Conservation (phyloP, 64 coral and sea anemone species). For the Platygyra sinensis region DNA sequence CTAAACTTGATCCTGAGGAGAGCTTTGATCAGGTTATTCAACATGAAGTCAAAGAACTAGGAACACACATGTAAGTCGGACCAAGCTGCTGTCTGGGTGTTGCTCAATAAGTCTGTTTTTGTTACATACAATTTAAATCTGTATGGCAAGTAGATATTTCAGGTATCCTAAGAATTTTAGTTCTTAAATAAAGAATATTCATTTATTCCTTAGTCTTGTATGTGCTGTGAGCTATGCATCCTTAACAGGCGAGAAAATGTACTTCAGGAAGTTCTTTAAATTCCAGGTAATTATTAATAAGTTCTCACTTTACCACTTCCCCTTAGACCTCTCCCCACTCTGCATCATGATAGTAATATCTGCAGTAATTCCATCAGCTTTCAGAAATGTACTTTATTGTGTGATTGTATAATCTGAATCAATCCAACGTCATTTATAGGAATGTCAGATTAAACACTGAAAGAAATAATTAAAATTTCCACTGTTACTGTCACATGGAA, state of each 20-base stretch:
- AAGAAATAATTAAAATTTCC: too few relatives aligned
- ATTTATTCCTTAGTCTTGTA: slow-evolving; percentile 65
- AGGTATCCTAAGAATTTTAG: background rate
- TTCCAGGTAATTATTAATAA: slow-evolving; percentile 81
- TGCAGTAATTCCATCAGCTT: too few relatives aligned
- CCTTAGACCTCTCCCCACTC: background rate
- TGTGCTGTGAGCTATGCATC: slow-evolving; percentile 96
- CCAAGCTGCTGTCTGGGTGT: too few relatives aligned
- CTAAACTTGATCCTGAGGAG: slow-evolving; percentile 89
- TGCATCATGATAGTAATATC: too few relatives aligned
- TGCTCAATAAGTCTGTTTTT: background rate
- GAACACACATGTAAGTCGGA: slow-evolving; percentile 85
- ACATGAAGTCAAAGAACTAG: slow-evolving; percentile 98
- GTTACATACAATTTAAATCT: background rate
- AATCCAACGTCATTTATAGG: too few relatives aligned
- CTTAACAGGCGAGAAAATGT: slow-evolving; percentile 88
- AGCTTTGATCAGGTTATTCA: slow-evolving; percentile 99
- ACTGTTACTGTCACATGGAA: too few relatives aligned
- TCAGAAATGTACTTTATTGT: too few relatives aligned
- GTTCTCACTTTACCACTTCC: background rate
- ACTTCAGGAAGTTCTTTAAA: slow-evolving; percentile 98
- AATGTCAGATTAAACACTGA: too few relatives aligned
- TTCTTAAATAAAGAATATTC: background rate
- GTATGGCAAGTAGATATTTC: background rate
- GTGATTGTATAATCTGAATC: too few relatives aligned